Conservation (phyloP, 2,113 vertebrate species). For the Monopterus albus region DNA sequence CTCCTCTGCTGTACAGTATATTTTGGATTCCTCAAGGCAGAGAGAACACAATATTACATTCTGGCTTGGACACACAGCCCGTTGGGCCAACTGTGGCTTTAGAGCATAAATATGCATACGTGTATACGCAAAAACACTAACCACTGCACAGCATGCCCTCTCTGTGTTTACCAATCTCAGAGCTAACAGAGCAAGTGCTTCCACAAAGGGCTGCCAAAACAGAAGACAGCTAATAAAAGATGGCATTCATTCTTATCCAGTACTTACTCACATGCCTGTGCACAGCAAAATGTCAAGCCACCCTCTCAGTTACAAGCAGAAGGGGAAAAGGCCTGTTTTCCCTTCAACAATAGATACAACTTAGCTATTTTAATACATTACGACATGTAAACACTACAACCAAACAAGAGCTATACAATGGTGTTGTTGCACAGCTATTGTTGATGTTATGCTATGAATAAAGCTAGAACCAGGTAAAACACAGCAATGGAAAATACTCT, state of each 20-base stretch:
- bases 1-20: slow-evolving; percentile 2
- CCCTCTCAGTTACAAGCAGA: slow-evolving; percentile 36
- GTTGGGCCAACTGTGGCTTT: slow-evolving; percentile 31
- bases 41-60: slow-evolving; percentile 41
- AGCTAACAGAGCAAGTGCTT: slow-evolving; percentile 48
- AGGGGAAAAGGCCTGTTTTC: slow-evolving; percentile 10
- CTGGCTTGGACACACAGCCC: slow-evolving; percentile 5
- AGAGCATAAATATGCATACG: slow-evolving; percentile 4
- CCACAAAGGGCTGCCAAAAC: slow-evolving; percentile 52
- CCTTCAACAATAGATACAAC: slow-evolving; percentile 19
- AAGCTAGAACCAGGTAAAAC: slow-evolving; percentile 12
- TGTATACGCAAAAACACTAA: slow-evolving; percentile 6
- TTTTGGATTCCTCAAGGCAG: slow-evolving; percentile 38
- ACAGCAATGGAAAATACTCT: slow-evolving; percentile 15
- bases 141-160: slow-evolving; percentile 14
- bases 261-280: slow-evolving; percentile 52
- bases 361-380: slow-evolving; percentile 27
- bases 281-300: slow-evolving; percentile 54
- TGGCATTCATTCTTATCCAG: slow-evolving; percentile 47
- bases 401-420: slow-evolving; percentile 1
- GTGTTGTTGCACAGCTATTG: not conserved
- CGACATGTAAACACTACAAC: slow-evolving; percentile 29
- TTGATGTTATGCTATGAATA: slow-evolving; percentile 22
- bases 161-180: slow-evolving; percentile 48
- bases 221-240: slow-evolving; percentile 58